These are phyloP conservation scores for Petrocephalus microphthalmus DNA, from an alignment of 2,113 vertebrate species.

Conservation along the genomic window DNA sequence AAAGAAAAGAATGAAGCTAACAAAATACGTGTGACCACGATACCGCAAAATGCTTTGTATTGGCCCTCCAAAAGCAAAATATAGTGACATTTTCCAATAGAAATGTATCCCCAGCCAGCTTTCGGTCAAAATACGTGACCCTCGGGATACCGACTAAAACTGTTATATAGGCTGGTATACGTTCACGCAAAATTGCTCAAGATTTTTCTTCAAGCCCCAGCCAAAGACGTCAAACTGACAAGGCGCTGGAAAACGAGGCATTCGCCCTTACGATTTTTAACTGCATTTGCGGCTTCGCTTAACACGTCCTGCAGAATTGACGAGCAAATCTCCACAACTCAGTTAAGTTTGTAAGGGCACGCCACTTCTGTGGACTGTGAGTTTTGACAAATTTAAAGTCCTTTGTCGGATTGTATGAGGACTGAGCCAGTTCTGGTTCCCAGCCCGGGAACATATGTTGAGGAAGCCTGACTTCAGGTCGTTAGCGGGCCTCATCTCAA, in stretches of 20 bases:
- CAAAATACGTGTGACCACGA: neutral
- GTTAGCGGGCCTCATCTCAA: neutral
- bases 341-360: neutral
- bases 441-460: neutral
- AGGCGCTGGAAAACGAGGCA: neutral
- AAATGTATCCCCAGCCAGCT: neutral
- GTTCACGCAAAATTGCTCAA: neutral
- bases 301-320: neutral
- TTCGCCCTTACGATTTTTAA: neutral
- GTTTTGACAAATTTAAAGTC: neutral
- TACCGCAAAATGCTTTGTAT: neutral
- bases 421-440: neutral
- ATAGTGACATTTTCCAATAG: neutral
- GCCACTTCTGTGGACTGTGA: neutral
- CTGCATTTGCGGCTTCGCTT: neutral
- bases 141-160: neutral
- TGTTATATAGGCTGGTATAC: neutral
- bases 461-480: neutral
- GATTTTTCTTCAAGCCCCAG: neutral
- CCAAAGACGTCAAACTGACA: neutral
- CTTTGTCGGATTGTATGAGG: neutral
- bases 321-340: neutral
- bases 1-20: constrained; percentile 6
- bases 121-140: neutral
- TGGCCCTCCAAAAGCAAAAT: neutral